Percentiles rank a stretch among this genome's conserved stretches.
These are phyloP conservation scores for Sinopyrophorus schimmeli DNA, from an alignment of 2,888 invertebrate species.

Conservation along the genomic window DNA sequence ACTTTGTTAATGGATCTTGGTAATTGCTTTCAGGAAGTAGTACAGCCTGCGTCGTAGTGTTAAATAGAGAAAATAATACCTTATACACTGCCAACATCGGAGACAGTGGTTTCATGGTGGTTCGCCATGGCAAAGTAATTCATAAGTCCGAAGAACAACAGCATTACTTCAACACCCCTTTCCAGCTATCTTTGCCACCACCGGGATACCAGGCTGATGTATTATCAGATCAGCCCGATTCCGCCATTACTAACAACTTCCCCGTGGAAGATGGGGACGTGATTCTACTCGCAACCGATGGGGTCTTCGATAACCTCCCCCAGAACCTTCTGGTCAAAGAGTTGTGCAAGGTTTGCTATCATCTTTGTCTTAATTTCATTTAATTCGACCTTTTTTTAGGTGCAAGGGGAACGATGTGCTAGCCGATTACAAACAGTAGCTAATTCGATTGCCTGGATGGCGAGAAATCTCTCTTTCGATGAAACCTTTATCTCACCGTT, in stretches of 20 bases:
- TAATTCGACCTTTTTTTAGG: too few relatives aligned
- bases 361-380: background rate
- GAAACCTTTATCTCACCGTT: conserved; percentile 95
- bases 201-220: conserved; percentile 86
- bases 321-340: conserved; percentile 87
- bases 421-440: conserved; percentile 85
- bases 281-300: conserved; percentile 94
- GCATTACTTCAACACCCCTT: conserved; percentile 99
- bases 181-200: conserved; percentile 93
- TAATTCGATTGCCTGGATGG: conserved; percentile 94
- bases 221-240: conserved; percentile 90
- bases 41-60: conserved; percentile 94
- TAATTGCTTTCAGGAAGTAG: conserved; percentile 91
- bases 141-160: conserved; percentile 96
- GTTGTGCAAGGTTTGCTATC: conserved; percentile 65
- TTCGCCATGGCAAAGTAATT: conserved; percentile 82
- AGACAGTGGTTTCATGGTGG: conserved; percentile 97
- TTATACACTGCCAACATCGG: conserved; percentile 97
- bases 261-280: conserved; percentile 91
- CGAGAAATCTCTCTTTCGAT: conserved; percentile 91
- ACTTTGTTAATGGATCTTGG: too few relatives aligned
- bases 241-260: conserved; percentile 87
- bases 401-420: conserved; percentile 73
- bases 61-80: conserved; percentile 86
- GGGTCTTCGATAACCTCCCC: conserved; percentile 97